Evolutionary conservation across 2,113 vertebrate species (phyloP), one percentile per base, ranked within the genome.

Genomic region (Hylia prasina): DNA sequence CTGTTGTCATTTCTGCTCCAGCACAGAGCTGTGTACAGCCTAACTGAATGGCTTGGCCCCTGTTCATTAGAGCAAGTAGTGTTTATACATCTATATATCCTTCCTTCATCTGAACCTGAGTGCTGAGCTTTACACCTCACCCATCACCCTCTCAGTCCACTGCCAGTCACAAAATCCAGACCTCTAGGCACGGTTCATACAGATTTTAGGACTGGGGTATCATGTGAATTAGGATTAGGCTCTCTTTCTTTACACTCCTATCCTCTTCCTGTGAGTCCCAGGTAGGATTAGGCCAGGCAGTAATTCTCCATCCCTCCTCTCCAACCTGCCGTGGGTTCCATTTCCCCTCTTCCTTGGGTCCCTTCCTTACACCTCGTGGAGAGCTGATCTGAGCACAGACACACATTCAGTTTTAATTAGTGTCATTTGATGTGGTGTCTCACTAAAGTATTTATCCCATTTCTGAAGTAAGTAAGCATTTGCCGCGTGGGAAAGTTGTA

Each of bases 181-280:
- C 31, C 66, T 15, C 18, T 14, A 3, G 1, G 13, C 11, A 18
- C 27, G 48, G 7, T 10, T 63, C 65, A 18, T 3, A 3, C 37
- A 28, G 18, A 28, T n/a, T 53, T 28, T 14, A n/a, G 21, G 25
- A 71, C 22, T 10, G 31, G 13, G 18, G 19, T 64, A 8, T 40
- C 30, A 4, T 1, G 2, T 5, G 2, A 2, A 1, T 15, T 8
- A 35, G 19, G 22, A 64, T n/a, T 20, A 40, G 13, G 11, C 16
- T 53, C 7, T 27, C 48, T 45, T 87, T 48, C 15, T 48, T 72
- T 5, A 22, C 28, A 64, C 21, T 39, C 16, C 5, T 7, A 1
- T 7, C 72, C 30, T 27, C 48, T 21, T 40, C n/a, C 70, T 19
- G 16, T 39, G 17, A 19, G 22, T 13, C 27, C 30, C 81, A 80